These are phyloP conservation scores for Aphelenchoides besseyi DNA, from an alignment of 1,140 invertebrate species.

Conservation along the genomic window DNA sequence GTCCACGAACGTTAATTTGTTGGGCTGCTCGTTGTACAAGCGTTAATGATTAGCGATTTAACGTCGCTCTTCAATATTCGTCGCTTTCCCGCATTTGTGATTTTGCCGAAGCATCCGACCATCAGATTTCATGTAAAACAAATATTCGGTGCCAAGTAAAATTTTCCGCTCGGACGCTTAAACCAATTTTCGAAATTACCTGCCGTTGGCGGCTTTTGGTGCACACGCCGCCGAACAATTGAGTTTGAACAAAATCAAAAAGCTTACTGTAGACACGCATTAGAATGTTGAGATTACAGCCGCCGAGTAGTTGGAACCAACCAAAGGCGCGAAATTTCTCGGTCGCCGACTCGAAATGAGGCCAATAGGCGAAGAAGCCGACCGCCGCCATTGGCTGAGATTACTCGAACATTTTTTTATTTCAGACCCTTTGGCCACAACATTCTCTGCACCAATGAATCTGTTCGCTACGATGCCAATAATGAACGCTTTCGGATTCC, in stretches of 20 bases:
- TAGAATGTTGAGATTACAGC: background rate
- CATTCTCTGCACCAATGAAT: background rate
- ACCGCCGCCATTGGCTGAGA: slow-evolving; percentile 13
- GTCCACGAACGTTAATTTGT: background rate
- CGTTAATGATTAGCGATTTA: background rate
- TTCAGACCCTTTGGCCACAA: background rate
- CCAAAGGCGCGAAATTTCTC: background rate
- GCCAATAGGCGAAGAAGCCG: background rate
- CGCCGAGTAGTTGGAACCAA: background rate
- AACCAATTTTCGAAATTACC: slow-evolving; percentile 14
- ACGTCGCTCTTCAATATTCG: background rate
- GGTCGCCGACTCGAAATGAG: background rate
- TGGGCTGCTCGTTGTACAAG: background rate
- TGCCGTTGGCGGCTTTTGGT: background rate
- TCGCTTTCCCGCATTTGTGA: background rate
- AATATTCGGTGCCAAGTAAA: background rate
- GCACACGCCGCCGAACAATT: background rate
- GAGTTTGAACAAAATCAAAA: slow-evolving; percentile 5
- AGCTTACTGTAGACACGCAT: background rate
- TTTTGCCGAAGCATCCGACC: background rate
- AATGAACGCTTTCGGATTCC: slow-evolving; percentile 12
- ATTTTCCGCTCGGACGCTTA: background rate
- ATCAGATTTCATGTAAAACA: slow-evolving; percentile 5
- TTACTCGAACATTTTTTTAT: background rate
- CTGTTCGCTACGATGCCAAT: background rate